Base-by-base conservation (phyloP, 2,113 vertebrate species). In the Amazona vittata region DNA sequence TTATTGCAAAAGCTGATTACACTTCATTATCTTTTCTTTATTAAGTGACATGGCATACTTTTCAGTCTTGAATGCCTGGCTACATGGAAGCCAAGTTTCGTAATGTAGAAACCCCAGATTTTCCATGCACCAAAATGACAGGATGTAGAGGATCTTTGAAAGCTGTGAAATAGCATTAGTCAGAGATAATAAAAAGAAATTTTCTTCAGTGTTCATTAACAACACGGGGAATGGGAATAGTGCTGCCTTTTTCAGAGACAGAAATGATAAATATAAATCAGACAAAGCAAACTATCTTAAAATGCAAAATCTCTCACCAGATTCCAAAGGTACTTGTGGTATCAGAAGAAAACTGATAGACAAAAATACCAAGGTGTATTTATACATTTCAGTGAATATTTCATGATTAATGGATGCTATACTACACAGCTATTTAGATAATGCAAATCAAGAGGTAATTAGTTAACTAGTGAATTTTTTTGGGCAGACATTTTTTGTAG, bases 151-250 rank as follows among this genome's bases (percentile, higher is more conserved):
- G 10, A 70, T 39, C 31, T 75, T 41, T 67, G 50, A 91, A 93
- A 87, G 59, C 93, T 71, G 25, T 85, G 68, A 89, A 89, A 94
- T 26, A 93, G 39, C 15, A 60, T 89, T 86, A 90, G 76, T 65
- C 49, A 88, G 59, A 92, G 41, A 57, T 14, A 71, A 94, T 63
- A 90, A 73, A 90, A 12, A 83, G 4, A 69, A 53, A 37, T 68
- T 88, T 83, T 92, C 35, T 10, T 82, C 20, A 13, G 15, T 77
- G 31, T 77, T 80, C 53, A 53, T 57, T 88, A 94, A 57, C 62
- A 85, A 47, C 28, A 52, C 2, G 11, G 21, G 11, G 18, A 90
- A 62, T 62, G 33, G 69, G n/a, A 80, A 85, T 3, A 69, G 11
- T 39, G 35, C 13, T 83, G 35, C 33, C 67, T 79, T 95, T 90